phyloP scores from a whole-genome alignment of 2,888 invertebrate genomes.

The Eustalomyia histrio region DNA sequence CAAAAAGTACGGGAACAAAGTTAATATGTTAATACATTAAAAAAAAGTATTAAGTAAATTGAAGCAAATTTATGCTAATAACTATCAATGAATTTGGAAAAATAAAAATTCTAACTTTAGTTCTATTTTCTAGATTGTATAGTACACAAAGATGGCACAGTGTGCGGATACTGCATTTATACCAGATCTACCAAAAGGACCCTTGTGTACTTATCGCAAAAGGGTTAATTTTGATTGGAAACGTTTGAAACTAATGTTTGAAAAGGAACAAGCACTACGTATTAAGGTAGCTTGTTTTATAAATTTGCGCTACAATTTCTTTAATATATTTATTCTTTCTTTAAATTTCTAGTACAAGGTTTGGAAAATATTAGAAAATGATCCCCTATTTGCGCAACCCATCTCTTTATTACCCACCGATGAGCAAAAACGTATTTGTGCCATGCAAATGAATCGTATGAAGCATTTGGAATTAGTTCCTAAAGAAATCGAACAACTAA shows the following conservation, averaged over 20 bases:
- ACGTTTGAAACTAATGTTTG: constrained; percentile 87
- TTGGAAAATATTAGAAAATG: constrained; percentile 88
- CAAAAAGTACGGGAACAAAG: too few species aligned
- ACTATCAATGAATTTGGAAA: neutral
- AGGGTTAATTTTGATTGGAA: constrained; percentile 93
- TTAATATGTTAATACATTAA: too few species aligned
- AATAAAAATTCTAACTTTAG: neutral
- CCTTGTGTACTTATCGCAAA: constrained; percentile 88
- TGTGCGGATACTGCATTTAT: constrained; percentile 82
- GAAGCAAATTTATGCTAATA: neutral
- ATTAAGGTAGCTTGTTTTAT: constrained; percentile 84
- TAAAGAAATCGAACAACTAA: constrained; percentile 82
- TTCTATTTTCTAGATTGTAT: constrained; percentile 49
- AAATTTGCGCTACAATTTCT: neutral
- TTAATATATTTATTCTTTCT: neutral
- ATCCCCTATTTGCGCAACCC: constrained; percentile 87
- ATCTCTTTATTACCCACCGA: constrained; percentile 83
- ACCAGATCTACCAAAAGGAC: constrained; percentile 84
- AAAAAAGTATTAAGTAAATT: constrained; percentile 4
- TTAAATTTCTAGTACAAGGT: constrained; percentile 84
- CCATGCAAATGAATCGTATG: constrained; percentile 85
- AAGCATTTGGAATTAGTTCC: constrained; percentile 85
- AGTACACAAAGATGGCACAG: constrained; percentile 71
- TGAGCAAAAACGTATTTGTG: constrained; percentile 86
- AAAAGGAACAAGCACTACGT: constrained; percentile 87